phyloP scores from a whole-genome alignment of 2,888 invertebrate species.

The Molorchus minor region DNA sequence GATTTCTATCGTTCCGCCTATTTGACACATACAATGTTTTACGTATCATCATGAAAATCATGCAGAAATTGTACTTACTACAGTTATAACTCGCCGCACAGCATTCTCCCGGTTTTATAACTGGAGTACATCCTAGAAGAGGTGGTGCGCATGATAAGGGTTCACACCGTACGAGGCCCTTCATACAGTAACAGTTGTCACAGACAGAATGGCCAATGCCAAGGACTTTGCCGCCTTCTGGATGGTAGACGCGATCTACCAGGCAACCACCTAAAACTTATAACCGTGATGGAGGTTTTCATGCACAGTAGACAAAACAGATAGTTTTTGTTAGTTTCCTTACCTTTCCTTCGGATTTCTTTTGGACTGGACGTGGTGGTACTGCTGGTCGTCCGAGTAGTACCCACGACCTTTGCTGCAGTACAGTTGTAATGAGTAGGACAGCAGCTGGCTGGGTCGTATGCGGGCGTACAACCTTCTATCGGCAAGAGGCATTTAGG shows the following conservation, averaged over 20 bases:
- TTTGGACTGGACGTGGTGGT: constrained; percentile 42
- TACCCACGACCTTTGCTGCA: constrained; percentile 47
- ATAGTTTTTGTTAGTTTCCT: not conserved
- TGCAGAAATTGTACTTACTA: constrained; percentile 65
- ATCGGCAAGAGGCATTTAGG: constrained; percentile 82
- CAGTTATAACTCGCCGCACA: constrained; percentile 87
- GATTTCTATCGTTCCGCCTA: constrained; percentile 67
- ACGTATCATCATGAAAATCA: not conserved
- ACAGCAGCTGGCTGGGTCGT: constrained; percentile 76
- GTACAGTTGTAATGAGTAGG: constrained; percentile 82
- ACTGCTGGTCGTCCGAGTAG: constrained; percentile 36
- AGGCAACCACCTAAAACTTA: constrained; percentile 67
- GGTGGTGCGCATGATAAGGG: constrained; percentile 80
- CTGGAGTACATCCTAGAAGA: constrained; percentile 78
- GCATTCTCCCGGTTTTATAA: constrained; percentile 80
- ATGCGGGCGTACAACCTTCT: constrained; percentile 73
- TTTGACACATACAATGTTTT: too few species aligned
- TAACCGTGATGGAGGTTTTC: too few species aligned
- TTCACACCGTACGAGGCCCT: constrained; percentile 77
- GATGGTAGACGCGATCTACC: constrained; percentile 68
- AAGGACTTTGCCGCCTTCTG: constrained; percentile 77
- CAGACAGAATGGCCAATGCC: constrained; percentile 70
- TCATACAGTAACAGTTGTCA: constrained; percentile 83
- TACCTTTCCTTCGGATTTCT: not conserved
- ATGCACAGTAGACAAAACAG: too few species aligned